Evolutionary conservation across 2,113 vertebrate genomes (phyloP).

Genomic region (Lepisosteus osseus): DNA sequence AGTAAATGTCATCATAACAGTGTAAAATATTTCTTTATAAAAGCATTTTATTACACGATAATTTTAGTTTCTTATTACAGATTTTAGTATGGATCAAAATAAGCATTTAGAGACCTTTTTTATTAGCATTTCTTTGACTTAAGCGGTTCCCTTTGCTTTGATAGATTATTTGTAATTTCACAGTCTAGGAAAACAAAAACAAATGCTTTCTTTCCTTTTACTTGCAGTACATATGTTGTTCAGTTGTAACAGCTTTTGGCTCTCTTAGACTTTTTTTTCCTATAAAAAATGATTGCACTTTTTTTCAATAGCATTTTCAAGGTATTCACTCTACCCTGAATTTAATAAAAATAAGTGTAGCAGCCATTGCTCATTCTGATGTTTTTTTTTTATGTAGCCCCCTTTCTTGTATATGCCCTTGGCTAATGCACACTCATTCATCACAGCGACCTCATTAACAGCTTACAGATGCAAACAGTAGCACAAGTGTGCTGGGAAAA

Average conservation of each 20-base stretch:
- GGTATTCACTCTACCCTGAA: too few relatives aligned
- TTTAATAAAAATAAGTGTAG: background rate
- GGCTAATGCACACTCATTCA: constrained; percentile 4
- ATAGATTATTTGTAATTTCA: too few relatives aligned
- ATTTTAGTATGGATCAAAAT: too few relatives aligned
- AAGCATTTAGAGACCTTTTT: too few relatives aligned
- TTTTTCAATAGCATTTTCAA: background rate
- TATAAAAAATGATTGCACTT: background rate
- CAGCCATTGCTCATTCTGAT: constrained; percentile 12
- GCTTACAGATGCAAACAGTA: constrained; percentile 13
- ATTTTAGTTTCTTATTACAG: too few relatives aligned
- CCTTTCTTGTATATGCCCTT: constrained; percentile 5
- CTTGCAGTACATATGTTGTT: background rate
- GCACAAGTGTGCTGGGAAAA: background rate
- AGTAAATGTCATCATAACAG: too few relatives aligned
- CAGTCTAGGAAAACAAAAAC: background rate
- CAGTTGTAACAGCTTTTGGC: background rate
- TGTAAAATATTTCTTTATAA: too few relatives aligned
- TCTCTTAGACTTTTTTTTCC: background rate
- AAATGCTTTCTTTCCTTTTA: too few relatives aligned
- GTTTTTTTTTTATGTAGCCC: background rate
- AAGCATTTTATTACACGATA: constrained; percentile 11
- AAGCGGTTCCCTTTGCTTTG: too few relatives aligned
- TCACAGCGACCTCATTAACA: constrained; percentile 15
- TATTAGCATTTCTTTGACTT: too few relatives aligned